Base-by-base conservation (phyloP, 2,797 vertebrate genomes). In the Periophthalmus magnuspinnatus region DNA sequence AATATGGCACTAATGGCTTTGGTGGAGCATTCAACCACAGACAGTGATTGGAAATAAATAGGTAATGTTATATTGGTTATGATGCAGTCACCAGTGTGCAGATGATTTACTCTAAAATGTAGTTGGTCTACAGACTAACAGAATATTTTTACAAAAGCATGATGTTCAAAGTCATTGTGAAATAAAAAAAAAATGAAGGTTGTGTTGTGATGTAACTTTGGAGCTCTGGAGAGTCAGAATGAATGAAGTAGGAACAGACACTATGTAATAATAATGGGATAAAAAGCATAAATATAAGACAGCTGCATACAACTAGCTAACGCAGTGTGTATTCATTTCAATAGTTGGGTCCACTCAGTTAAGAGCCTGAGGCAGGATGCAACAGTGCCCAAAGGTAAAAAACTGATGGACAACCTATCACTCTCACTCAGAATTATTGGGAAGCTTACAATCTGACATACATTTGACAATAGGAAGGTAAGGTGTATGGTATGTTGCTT, bases 1-100 rank as follows among this genome's bases (percentile, higher is more conserved):
- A 24, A 63, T 28, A 22, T 28, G 60, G 61, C 41, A 5, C 61
- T 48, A 64, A 64, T 64, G 22, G 41, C 16, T 48, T 24, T 45
- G 6, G 21, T 22, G 8, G 61, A 17, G 9, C 36, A 14, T 41
- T 22, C 38, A 36, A 62, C 61, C 6, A 3, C 24, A 64, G 38
- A 64, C 22, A 64, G 2, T 28, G 22, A 64, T 48, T 64, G 17
- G 5, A 41, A 62, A 62, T 21, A 45, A 62, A 61, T 41, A 8
- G 58, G 17, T 34, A 54, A 54, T 54, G 52, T n/a, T 33, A 5
- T 19, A 59, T 59, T 16, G 13, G 6, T 9, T 34, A 32, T 33
- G 32, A 9, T 34, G 7, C 17, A 59, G 3, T 11, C 21, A 22
- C 4, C 2, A 22, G 9, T 11, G 52, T 11, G 11, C 21, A 55